phyloP scores from a whole-genome alignment of 2,113 vertebrate species.

The Atherinomorus stipes region DNA sequence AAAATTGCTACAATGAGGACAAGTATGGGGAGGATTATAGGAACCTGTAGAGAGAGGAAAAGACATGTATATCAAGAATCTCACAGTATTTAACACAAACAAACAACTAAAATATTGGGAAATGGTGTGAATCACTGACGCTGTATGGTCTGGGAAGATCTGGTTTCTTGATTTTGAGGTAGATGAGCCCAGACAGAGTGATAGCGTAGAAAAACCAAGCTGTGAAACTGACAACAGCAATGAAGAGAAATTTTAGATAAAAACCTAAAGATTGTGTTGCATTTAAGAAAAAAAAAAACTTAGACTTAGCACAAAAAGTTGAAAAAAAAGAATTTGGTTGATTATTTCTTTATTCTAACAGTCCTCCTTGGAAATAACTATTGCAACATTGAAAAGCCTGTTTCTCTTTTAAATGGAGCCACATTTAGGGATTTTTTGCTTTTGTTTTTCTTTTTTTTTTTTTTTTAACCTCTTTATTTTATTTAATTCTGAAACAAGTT shows the following conservation, averaged over 20 bases:
- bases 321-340: too few species aligned
- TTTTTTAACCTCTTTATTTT: too few species aligned
- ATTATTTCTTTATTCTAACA: too few species aligned
- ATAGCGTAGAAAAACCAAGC: conserved; percentile 90
- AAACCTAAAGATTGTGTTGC: neutral
- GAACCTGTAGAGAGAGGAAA: conserved; percentile 80
- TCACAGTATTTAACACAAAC: neutral
- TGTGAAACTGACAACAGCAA: conserved; percentile 83
- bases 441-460: too few species aligned
- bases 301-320: neutral
- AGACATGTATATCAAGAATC: conserved; percentile 5
- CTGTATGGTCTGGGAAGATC: conserved; percentile 86
- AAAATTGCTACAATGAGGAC: conserved; percentile 85
- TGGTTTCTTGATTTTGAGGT: conserved; percentile 89
- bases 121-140: conserved; percentile 71
- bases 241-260: conserved; percentile 6
- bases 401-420: too few species aligned
- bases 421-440: too few species aligned
- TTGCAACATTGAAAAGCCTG: too few species aligned
- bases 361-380: too few species aligned
- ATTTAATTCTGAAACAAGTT: too few species aligned
- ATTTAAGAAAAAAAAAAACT: neutral
- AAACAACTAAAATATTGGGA: neutral
- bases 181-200: conserved; percentile 88
- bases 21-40: conserved; percentile 86